Evolutionary conservation across 2,113 vertebrate genomes (phyloP).

Genomic region (Acinonyx jubatus): DNA sequence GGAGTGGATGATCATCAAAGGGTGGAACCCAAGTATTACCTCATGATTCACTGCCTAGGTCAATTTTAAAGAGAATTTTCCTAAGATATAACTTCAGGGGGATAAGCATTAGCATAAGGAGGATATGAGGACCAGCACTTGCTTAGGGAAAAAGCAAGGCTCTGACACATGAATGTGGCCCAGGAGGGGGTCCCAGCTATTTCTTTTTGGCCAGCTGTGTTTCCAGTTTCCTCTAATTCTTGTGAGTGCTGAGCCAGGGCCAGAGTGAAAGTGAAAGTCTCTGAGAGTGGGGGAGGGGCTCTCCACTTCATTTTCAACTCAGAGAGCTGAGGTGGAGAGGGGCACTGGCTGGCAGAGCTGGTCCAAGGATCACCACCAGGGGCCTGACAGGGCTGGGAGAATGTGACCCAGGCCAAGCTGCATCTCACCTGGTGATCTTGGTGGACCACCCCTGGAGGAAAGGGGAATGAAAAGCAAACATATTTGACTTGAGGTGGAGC

Average conservation of each 20-base stretch:
- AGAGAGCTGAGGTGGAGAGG: neutral
- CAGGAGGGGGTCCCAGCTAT: neutral
- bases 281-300: neutral
- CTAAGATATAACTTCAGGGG: neutral
- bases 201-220: neutral
- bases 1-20: neutral
- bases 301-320: neutral
- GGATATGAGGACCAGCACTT: neutral
- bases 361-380: neutral
- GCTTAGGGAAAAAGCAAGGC: neutral
- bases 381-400: neutral
- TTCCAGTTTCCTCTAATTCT: neutral
- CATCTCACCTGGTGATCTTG: neutral
- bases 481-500: neutral
- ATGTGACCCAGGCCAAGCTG: neutral
- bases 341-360: neutral
- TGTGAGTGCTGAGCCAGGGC: neutral
- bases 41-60: neutral
- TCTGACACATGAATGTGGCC: neutral
- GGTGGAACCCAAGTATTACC: neutral
- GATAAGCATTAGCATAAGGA: too few species aligned
- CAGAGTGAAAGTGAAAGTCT: constrained; percentile 44
- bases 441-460: neutral
- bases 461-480: neutral
- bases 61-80: neutral